Base-by-base conservation (phyloP, 2,113 vertebrate genomes). In the Nansenia antarctica region DNA sequence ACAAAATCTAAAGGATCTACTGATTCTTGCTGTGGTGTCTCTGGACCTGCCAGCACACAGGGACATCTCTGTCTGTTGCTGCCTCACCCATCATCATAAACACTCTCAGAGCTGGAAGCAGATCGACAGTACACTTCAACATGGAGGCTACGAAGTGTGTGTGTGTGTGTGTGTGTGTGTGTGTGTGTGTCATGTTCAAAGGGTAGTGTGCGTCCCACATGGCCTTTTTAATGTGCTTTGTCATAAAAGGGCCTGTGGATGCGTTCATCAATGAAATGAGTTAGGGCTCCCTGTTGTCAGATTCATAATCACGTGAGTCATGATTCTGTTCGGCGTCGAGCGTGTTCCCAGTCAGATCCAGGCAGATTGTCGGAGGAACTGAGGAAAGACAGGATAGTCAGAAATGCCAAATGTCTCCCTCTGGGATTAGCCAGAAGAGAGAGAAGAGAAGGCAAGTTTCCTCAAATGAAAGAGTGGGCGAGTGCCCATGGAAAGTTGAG, bases 401-500 rank as follows among this genome's bases (percentile, higher is more conserved):
- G 65, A 73, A 73, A 67, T 67, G 53, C 47, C 63, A 69, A 76
- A 74, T 45, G 29, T 70, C 54, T 42, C 34, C 22, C 58, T 63
- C 64, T 70, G 65, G 66, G 20, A 27, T 31, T 3, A 42, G 24
- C 8, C 42, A 72, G 68, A 22, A 61, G 49, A 52, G 22, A 79
- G 69, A 37, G 20, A 81, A n/a, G n/a, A n/a, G n/a, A n/a, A n/a
- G n/a, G n/a, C n/a, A n/a, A 70, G 70, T 80, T 79, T 78, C 64
- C 79, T 64, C 18, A 30, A 61, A 49, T 70, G 12, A 15, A 32
- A 27, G 57, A 32, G 20, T 35, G n/a, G 55, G 27, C 22, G 7
- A 67, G 65, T 42, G 69, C 77, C 35, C 62, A 39, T 20, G 66
- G 85, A 82, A 87, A 79, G 79, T 80, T 70, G 67, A 76, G 69